Evolutionary conservation across 2,888 invertebrate genomes (phyloP), one percentile per base, ranked within the genome.

Genomic region (Lithophane leautieri): DNA sequence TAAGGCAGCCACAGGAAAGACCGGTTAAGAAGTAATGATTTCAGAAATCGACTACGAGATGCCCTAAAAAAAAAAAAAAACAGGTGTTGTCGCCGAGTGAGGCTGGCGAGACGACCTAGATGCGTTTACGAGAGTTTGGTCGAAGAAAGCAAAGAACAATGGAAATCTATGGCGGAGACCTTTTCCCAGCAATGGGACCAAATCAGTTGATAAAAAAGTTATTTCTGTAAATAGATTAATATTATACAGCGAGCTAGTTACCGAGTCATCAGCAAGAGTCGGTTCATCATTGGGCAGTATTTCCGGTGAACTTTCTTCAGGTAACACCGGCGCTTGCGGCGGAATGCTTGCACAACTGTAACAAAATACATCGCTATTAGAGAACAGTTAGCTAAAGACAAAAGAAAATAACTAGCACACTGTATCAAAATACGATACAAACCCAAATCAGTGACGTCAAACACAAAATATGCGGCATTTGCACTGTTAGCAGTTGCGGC

Each of bases 311-410:
- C 88, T 87, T 65, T 95, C 95, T 73, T 95, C 95, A 0, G 93
- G 92, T 61, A 94, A 76, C 14, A 91, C 88, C 8, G 93, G 91
- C 54, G 92, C 89, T 62, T 91, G 91, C 4, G 92, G 91, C 0
- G 91, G 93, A 67, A 95, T 91, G 73, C 93, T 95, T 2, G 94
- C 95, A 58, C 92, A 91, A 86, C 96, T 96, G 76, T 22, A 86
- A 76, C 22, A 54, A 66, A 54, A 69, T 25, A 73, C 7, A 58
- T 76, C 16, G 34, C 6, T 50, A n/a, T n/a, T n/a, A n/a, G n/a
- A n/a, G n/a, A n/a, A n/a, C n/a, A n/a, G n/a, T n/a, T n/a, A n/a
- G n/a, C n/a, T n/a, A n/a, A n/a, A n/a, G n/a, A n/a, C n/a, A n/a
- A n/a, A n/a, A n/a, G n/a, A n/a, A n/a, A n/a, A n/a, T n/a, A n/a